These are phyloP conservation scores for Meteorus colon DNA, from an alignment of 2,888 invertebrate genomes.

Conservation along the genomic window DNA sequence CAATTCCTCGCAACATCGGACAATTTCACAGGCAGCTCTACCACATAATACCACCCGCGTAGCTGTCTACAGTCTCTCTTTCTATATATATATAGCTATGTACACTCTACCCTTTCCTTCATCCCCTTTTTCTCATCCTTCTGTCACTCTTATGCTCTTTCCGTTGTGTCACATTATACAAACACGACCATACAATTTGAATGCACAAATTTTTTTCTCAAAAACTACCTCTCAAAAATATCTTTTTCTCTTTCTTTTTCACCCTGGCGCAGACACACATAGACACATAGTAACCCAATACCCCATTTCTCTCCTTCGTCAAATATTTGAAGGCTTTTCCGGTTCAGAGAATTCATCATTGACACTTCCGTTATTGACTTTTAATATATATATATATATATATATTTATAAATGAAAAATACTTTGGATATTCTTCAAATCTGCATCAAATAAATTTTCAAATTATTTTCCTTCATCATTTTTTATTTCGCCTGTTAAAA, in stretches of 20 bases:
- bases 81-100: background rate
- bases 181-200: background rate
- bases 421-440: slow-evolving; percentile 1
- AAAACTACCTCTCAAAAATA: background rate
- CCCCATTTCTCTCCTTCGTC: slow-evolving; percentile 25
- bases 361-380: slow-evolving; percentile 1
- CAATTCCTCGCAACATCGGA: slow-evolving; percentile 54
- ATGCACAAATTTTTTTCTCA: background rate
- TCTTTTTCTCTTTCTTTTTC: slow-evolving; percentile 16
- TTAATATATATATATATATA: slow-evolving; percentile 4
- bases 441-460: background rate
- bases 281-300: slow-evolving; percentile 27
- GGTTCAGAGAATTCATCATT: slow-evolving; percentile 9
- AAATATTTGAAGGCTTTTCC: slow-evolving; percentile 24
- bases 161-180: background rate
- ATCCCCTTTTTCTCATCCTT: slow-evolving; percentile 11
- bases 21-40: slow-evolving; percentile 54
- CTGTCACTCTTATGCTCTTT: slow-evolving; percentile 6
- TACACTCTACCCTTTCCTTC: background rate
- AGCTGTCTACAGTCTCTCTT: slow-evolving; percentile 19
- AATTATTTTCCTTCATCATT: slow-evolving; percentile 6
- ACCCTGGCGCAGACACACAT: background rate
- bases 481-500: slow-evolving; percentile 6
- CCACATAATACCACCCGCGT: slow-evolving; percentile 2
- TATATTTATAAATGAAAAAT: background rate